These are phyloP conservation scores for Cepaea hortensis DNA, from an alignment of 2,888 invertebrate genomes.

Conservation along the genomic window DNA sequence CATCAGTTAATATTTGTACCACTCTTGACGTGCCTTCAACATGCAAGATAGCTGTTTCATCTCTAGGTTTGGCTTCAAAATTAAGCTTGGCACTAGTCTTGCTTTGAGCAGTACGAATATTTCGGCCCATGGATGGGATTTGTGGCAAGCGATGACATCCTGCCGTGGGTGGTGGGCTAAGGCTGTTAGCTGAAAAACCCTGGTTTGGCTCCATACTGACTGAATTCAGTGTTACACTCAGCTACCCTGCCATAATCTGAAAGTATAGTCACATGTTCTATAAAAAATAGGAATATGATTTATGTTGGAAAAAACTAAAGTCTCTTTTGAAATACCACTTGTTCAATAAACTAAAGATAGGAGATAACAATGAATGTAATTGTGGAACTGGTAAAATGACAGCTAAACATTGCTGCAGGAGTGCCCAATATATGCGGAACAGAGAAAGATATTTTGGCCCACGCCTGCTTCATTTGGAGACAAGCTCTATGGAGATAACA, in stretches of 20 bases:
- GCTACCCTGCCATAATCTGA: slow-evolving; percentile 16
- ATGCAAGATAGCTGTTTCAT: slow-evolving; percentile 59
- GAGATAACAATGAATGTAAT: too few species aligned
- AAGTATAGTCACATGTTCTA: background rate
- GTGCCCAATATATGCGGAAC: too few species aligned
- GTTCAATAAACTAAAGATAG: too few species aligned
- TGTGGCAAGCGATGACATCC: slow-evolving; percentile 69
- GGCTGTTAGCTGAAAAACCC: slow-evolving; percentile 15
- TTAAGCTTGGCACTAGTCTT: slow-evolving; percentile 62
- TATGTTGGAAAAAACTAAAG: too few species aligned
- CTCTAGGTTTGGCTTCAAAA: slow-evolving; percentile 39
- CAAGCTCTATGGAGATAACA: too few species aligned
- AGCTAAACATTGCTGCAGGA: too few species aligned
- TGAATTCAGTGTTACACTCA: background rate
- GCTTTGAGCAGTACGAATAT: slow-evolving; percentile 69
- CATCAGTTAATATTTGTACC: slow-evolving; percentile 60
- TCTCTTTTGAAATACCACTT: too few species aligned
- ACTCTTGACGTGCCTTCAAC: slow-evolving; percentile 65
- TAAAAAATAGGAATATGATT: too few species aligned
- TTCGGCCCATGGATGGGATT: slow-evolving; percentile 63
- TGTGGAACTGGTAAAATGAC: too few species aligned
- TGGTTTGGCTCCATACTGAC: slow-evolving; percentile 30
- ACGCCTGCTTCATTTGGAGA: too few species aligned
- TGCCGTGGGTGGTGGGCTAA: slow-evolving; percentile 44
- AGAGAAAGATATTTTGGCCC: too few species aligned